Evolutionary conservation across 2,113 vertebrate species (phyloP).

Genomic region (Aythya baeri): DNA sequence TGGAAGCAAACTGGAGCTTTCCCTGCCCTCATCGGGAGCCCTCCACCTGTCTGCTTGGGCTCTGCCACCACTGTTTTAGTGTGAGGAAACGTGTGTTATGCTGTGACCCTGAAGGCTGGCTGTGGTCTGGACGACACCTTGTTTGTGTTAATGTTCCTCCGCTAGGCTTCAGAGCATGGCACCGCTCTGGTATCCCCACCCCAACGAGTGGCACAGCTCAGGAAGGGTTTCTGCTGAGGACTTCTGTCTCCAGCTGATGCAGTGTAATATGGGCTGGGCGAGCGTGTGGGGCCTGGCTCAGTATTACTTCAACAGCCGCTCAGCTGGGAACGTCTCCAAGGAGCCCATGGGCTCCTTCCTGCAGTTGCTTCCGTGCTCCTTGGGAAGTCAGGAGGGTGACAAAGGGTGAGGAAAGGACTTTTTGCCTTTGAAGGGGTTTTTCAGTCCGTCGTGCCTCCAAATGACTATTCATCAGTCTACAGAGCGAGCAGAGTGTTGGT

Average conservation of each 20-base stretch:
- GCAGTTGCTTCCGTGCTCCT: background rate
- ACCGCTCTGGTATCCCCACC: background rate
- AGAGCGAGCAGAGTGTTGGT: background rate
- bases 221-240: background rate
- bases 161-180: background rate
- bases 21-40: background rate
- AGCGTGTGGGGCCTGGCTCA: background rate
- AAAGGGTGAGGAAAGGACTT: background rate
- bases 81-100: background rate
- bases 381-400: background rate
- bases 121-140: background rate
- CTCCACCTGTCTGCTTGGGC: background rate
- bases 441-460: background rate
- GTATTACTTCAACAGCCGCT: background rate
- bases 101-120: background rate
- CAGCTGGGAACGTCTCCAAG: background rate
- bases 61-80: background rate
- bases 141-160: background rate
- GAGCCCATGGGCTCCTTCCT: background rate
- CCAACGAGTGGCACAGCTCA: background rate
- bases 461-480: background rate
- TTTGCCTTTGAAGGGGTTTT: background rate
- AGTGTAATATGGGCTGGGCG: background rate
- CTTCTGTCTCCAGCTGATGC: background rate
- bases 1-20: conserved; percentile 30